Evolutionary conservation across 2,888 invertebrate genomes (phyloP).

Genomic region (Patella pellucida): DNA sequence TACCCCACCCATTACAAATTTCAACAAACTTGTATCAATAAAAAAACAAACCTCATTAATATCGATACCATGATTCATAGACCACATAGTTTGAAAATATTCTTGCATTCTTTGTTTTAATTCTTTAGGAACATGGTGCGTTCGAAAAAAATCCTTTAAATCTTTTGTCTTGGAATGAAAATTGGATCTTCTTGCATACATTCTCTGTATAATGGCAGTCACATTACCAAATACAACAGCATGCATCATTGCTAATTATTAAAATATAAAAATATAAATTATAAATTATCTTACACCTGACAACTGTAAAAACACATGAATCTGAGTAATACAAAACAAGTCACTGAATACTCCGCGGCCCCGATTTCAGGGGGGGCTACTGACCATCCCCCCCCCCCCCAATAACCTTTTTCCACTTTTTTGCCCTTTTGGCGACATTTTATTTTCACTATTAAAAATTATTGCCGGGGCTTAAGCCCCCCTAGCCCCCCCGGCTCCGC

Average conservation of each 20-base stretch:
- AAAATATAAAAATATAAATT: conserved; percentile 39
- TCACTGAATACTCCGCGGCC: too few species aligned
- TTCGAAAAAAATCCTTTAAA: conserved; percentile 92
- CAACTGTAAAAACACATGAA: too few species aligned
- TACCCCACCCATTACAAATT: too few species aligned
- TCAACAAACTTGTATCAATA: neutral
- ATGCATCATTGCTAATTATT: conserved; percentile 98
- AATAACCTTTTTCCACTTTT: too few species aligned
- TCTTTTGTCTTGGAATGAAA: conserved; percentile 96
- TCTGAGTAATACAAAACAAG: too few species aligned
- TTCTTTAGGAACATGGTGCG: conserved; percentile 96
- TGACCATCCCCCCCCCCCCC: too few species aligned
- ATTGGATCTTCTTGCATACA: conserved; percentile 93
- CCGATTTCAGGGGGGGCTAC: too few species aligned
- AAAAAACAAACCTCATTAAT: conserved; percentile 86
- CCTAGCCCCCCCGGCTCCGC: too few species aligned
- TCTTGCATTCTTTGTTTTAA: conserved; percentile 96
- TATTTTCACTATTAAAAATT: too few species aligned
- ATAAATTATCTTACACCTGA: too few species aligned
- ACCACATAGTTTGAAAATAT: conserved; percentile 98
- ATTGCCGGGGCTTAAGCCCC: too few species aligned
- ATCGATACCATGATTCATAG: conserved; percentile 96
- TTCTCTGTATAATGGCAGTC: conserved; percentile 95
- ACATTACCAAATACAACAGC: conserved; percentile 98
- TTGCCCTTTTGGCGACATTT: too few species aligned